These are phyloP conservation scores for Acleris sparsana DNA, from an alignment of 2,888 invertebrate genomes.

Conservation along the genomic window DNA sequence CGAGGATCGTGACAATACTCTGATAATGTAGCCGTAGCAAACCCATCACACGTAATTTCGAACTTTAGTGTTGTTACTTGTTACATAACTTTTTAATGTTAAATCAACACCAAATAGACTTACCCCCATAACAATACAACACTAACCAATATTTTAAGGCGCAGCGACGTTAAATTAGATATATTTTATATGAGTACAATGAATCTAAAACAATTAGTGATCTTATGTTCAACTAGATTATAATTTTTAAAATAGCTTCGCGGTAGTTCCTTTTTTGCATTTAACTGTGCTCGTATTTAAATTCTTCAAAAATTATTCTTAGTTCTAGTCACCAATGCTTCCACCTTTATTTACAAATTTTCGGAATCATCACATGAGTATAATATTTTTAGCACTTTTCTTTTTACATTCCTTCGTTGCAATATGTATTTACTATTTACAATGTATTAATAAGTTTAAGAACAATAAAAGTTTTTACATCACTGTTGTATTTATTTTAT, in stretches of 20 bases:
- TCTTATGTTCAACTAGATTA: constrained; percentile 55
- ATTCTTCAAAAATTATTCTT: constrained; percentile 54
- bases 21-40: constrained; percentile 2
- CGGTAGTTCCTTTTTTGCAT: constrained; percentile 69
- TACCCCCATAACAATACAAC: constrained; percentile 8
- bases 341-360: constrained; percentile 52
- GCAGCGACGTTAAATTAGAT: constrained; percentile 9
- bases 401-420: constrained; percentile 68
- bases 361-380: constrained; percentile 56
- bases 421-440: constrained; percentile 56
- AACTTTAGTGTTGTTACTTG: constrained; percentile 17
- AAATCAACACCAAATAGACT: constrained; percentile 30
- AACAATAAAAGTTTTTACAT: constrained; percentile 57
- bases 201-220: constrained; percentile 53
- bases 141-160: constrained; percentile 6
- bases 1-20: constrained; percentile 17
- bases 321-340: constrained; percentile 76
- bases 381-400: constrained; percentile 36
- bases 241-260: constrained; percentile 43
- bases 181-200: constrained; percentile 56
- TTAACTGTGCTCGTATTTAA: constrained; percentile 49
- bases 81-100: constrained; percentile 30
- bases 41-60: constrained; percentile 7
- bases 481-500: constrained; percentile 38
- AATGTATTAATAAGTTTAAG: constrained; percentile 48